A percentile compares a stretch with the other conserved stretches of the same genome.
These are phyloP conservation scores for Agrochola macilenta DNA, from an alignment of 2,888 invertebrate genomes.

Conservation along the genomic window DNA sequence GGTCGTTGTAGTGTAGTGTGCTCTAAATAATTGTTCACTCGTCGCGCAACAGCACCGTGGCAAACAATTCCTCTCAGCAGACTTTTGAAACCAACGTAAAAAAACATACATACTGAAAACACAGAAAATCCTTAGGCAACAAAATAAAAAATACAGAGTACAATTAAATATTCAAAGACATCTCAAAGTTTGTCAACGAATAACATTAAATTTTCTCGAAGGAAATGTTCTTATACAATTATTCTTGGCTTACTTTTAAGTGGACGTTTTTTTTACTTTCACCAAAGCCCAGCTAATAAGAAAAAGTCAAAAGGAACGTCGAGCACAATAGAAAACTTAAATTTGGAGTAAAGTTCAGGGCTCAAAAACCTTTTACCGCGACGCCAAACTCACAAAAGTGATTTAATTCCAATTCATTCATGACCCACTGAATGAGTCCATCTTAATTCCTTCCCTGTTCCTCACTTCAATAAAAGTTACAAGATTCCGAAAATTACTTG, in stretches of 20 bases:
- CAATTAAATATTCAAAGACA: conserved; percentile 45
- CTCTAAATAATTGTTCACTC: conserved; percentile 52
- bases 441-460: conserved; percentile 69
- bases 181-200: conserved; percentile 41
- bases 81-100: conserved; percentile 30
- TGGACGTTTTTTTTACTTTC: conserved; percentile 7
- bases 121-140: not conserved
- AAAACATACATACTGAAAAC: conserved; percentile 14
- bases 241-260: conserved; percentile 45
- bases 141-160: conserved; percentile 23
- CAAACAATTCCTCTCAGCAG: conserved; percentile 28
- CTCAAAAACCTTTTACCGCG: conserved; percentile 67
- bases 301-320: conserved; percentile 52
- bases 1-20: conserved; percentile 45
- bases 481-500: conserved; percentile 71
- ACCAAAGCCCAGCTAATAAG: conserved; percentile 36
- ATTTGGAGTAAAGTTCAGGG: conserved; percentile 61
- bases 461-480: conserved; percentile 71
- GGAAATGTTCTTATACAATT: conserved; percentile 31
- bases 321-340: conserved; percentile 63
- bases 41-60: conserved; percentile 27
- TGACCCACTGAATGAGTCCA: conserved; percentile 69
- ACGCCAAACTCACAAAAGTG: conserved; percentile 69
- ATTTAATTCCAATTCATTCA: conserved; percentile 72
- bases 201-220: conserved; percentile 24